Evolutionary conservation across 2,888 invertebrate genomes (phyloP).

Genomic region (Thumatha senex): DNA sequence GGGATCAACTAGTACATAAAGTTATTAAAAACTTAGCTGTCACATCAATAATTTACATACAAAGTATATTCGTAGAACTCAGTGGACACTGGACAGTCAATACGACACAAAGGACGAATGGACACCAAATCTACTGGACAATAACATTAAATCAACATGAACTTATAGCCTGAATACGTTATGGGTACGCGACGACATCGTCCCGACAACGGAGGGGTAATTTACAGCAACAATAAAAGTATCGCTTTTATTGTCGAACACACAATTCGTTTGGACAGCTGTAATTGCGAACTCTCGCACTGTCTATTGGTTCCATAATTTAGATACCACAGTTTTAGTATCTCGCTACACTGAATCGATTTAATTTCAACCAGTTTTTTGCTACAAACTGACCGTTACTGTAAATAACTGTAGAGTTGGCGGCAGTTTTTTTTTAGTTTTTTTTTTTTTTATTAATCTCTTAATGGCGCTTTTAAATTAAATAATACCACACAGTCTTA

Average conservation of each 20-base stretch:
- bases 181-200: constrained; percentile 60
- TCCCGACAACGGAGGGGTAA: constrained; percentile 60
- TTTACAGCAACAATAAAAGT: constrained; percentile 79
- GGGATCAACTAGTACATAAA: too few species aligned
- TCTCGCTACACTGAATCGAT: constrained; percentile 27
- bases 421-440: too few species aligned
- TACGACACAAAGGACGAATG: constrained; percentile 8
- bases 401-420: constrained; percentile 21
- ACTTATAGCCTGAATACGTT: constrained; percentile 58
- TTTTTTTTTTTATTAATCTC: too few species aligned
- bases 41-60: too few species aligned
- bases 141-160: constrained; percentile 62
- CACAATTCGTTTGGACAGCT: constrained; percentile 78
- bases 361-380: constrained; percentile 31
- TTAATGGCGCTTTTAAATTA: too few species aligned
- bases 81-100: constrained; percentile 2
- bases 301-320: constrained; percentile 77
- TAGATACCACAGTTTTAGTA: constrained; percentile 68
- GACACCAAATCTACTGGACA: constrained; percentile 37
- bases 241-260: constrained; percentile 77
- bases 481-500: too few species aligned
- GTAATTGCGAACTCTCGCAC: constrained; percentile 74
- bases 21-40: too few species aligned
- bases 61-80: not conserved
- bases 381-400: constrained; percentile 19